phyloP scores from a whole-genome alignment of 2,113 vertebrate species.

The Thunnus thynnus region DNA sequence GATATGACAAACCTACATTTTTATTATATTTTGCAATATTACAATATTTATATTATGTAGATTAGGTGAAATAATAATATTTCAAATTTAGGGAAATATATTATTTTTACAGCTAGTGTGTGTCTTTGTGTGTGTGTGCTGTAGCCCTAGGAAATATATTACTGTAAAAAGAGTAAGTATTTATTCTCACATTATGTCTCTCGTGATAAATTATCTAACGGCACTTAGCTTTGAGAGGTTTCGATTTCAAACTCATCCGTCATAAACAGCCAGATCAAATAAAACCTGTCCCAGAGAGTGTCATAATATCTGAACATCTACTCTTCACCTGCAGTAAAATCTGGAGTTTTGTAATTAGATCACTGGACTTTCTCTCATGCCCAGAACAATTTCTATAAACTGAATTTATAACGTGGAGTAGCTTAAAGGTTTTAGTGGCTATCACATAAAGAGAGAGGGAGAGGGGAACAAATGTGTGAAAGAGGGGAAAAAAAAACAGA shows the following conservation, averaged over 20 bases:
- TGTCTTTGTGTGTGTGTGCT: not conserved
- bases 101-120: slow-evolving; percentile 19
- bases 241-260: slow-evolving; percentile 61
- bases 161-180: slow-evolving; percentile 25
- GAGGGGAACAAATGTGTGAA: slow-evolving; percentile 23
- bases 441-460: slow-evolving; percentile 44
- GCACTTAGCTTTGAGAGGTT: slow-evolving; percentile 35
- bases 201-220: slow-evolving; percentile 23
- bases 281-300: slow-evolving; percentile 36
- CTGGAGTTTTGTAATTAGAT: slow-evolving; percentile 38
- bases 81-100: not conserved
- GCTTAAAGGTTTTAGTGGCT: slow-evolving; percentile 51
- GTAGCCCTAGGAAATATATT: slow-evolving; percentile 34
- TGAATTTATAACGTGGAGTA: slow-evolving; percentile 37
- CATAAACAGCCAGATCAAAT: slow-evolving; percentile 61
- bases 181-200: slow-evolving; percentile 39
- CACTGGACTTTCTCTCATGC: not conserved
- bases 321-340: slow-evolving; percentile 60
- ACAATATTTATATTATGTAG: slow-evolving; percentile 5
- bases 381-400: slow-evolving; percentile 55
- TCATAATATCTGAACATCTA: slow-evolving; percentile 50
- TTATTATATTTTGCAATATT: slow-evolving; percentile 17
- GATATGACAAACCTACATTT: not conserved
- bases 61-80: slow-evolving; percentile 24
- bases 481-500: not conserved